These are phyloP conservation scores for Sinohyriopsis cumingii DNA, from an alignment of 2,888 invertebrate species.

Conservation along the genomic window DNA sequence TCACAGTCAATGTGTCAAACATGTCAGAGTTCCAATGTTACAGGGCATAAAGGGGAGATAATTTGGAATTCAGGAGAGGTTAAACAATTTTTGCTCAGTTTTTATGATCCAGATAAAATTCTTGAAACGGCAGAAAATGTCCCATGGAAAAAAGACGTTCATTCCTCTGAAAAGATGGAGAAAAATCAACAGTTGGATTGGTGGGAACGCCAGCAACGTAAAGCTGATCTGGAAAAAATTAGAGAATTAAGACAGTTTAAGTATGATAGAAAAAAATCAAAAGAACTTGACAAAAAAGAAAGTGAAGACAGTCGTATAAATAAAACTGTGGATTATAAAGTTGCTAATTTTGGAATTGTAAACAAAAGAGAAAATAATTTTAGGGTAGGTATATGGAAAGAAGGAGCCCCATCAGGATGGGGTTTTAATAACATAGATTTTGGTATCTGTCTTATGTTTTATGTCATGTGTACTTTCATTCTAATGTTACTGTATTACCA, in stretches of 20 bases:
- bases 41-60: background rate
- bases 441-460: constrained; percentile 66
- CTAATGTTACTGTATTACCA: constrained; percentile 64
- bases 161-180: constrained; percentile 6
- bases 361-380: constrained; percentile 10
- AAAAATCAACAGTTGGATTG: constrained; percentile 48
- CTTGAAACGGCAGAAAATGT: constrained; percentile 12
- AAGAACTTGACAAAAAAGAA: constrained; percentile 7
- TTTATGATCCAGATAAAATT: constrained; percentile 53
- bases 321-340: background rate
- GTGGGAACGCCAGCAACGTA: constrained; percentile 58
- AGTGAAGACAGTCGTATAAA: background rate
- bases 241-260: constrained; percentile 34
- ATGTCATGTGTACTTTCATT: constrained; percentile 56
- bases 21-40: constrained; percentile 41
- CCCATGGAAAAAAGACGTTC: constrained; percentile 2
- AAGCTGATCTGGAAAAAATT: constrained; percentile 53
- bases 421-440: constrained; percentile 59
- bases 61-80: constrained; percentile 47
- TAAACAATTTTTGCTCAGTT: constrained; percentile 48
- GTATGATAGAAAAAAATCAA: constrained; percentile 14
- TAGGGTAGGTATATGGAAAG: background rate
- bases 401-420: constrained; percentile 19
- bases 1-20: constrained; percentile 78
- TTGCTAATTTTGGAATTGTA: background rate